Percentiles rank a stretch among this genome's conserved stretches.
phyloP scores from a whole-genome alignment of 2,797 vertebrate genomes.

The Decapterus maruadsi region DNA sequence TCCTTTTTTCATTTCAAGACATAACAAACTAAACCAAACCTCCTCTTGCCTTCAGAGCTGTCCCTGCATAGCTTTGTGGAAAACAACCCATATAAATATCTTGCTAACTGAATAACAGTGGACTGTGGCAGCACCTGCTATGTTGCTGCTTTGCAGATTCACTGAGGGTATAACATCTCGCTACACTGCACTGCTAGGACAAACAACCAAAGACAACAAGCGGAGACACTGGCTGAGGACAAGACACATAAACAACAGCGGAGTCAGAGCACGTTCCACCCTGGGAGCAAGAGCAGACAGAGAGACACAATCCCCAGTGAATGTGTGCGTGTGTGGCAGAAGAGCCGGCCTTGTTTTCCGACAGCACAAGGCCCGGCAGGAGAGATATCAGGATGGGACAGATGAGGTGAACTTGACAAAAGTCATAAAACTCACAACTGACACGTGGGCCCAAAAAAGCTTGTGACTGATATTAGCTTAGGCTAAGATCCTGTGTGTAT shows the following conservation, averaged over 20 bases:
- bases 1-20: constrained; percentile 41
- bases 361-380: constrained; percentile 59
- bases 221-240: constrained; percentile 76
- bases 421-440: constrained; percentile 66
- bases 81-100: constrained; percentile 11
- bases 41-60: background rate
- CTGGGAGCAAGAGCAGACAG: constrained; percentile 57
- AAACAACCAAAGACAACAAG: constrained; percentile 73
- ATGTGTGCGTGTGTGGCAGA: constrained; percentile 27
- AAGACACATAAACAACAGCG: constrained; percentile 73
- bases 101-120: constrained; percentile 17
- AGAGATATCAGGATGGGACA: constrained; percentile 56
- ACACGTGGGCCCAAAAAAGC: constrained; percentile 37
- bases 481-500: constrained; percentile 37
- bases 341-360: constrained; percentile 40
- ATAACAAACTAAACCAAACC: constrained; percentile 38
- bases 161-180: constrained; percentile 34
- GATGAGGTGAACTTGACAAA: constrained; percentile 75
- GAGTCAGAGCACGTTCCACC: constrained; percentile 55
- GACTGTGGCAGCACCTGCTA: constrained; percentile 61
- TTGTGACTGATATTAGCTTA: constrained; percentile 26
- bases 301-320: constrained; percentile 12
- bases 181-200: constrained; percentile 43
- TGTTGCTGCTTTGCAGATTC: constrained; percentile 42
- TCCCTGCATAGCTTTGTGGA: constrained; percentile 3